These are phyloP conservation scores for Perdix hodgsoniae DNA, from an alignment of 2,797 vertebrate genomes.

Conservation along the genomic window DNA sequence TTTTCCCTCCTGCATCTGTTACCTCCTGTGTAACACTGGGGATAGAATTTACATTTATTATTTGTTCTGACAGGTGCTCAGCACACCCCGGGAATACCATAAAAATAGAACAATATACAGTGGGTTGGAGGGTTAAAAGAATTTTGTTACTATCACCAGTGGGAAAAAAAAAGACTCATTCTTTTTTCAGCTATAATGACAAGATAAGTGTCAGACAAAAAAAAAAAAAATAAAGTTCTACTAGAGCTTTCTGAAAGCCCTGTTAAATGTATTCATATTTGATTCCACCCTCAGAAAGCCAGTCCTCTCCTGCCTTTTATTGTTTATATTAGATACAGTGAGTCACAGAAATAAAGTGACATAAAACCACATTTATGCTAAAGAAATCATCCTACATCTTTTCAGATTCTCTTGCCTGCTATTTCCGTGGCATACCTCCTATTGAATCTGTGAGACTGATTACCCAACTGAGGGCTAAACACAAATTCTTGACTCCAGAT, in stretches of 20 bases:
- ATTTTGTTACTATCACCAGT: not conserved
- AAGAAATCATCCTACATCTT: constrained; percentile 72
- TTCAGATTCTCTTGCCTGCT: constrained; percentile 29
- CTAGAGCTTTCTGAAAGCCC: not conserved
- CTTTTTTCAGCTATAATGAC: constrained; percentile 17
- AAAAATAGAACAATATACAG: not conserved
- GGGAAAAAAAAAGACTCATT: constrained; percentile 9
- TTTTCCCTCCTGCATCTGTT: constrained; percentile 6
- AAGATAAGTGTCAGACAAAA: constrained; percentile 5
- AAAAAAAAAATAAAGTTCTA: not conserved
- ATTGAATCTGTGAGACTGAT: constrained; percentile 54
- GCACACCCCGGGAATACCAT: not conserved
- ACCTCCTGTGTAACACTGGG: not conserved
- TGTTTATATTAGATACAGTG: constrained; percentile 67
- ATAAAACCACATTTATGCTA: constrained; percentile 48
- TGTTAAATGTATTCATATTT: constrained; percentile 59
- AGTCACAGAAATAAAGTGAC: constrained; percentile 69
- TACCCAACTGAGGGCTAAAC: constrained; percentile 38
- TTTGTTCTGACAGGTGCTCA: not conserved
- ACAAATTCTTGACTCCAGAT: constrained; percentile 38
- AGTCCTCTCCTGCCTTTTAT: constrained; percentile 31
- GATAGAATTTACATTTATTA: not conserved
- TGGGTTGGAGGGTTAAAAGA: not conserved
- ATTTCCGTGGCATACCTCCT: constrained; percentile 22
- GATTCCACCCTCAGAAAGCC: constrained; percentile 60